Evolutionary conservation across 2,888 invertebrate genomes (phyloP).

Genomic region (Smittia sp.): DNA sequence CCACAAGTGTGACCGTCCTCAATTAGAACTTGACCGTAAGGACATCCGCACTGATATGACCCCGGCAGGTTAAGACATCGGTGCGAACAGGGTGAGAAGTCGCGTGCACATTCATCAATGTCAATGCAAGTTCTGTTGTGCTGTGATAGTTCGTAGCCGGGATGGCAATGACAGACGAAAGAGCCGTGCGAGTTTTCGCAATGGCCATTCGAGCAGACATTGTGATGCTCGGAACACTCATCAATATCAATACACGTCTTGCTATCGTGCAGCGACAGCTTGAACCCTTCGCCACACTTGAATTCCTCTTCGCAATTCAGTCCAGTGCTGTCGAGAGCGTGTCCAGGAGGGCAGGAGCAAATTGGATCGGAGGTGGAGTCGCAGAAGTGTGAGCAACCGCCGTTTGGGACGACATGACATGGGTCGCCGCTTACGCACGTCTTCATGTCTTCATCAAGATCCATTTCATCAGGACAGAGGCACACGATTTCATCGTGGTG

Average conservation of each 20-base stretch:
- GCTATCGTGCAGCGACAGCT: conserved; percentile 50
- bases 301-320: conserved; percentile 42
- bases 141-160: conserved; percentile 51
- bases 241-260: conserved; percentile 56
- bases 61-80: conserved; percentile 52
- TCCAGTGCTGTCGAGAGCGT: conserved; percentile 39
- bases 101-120: conserved; percentile 57
- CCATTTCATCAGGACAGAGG: conserved; percentile 51
- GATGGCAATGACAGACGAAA: conserved; percentile 56
- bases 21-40: conserved; percentile 46
- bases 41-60: conserved; percentile 49
- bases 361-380: conserved; percentile 45
- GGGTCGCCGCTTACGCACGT: conserved; percentile 55
- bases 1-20: conserved; percentile 48
- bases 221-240: conserved; percentile 56
- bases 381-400: conserved; percentile 64
- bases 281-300: conserved; percentile 43
- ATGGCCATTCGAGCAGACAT: conserved; percentile 51
- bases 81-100: conserved; percentile 54
- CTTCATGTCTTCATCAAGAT: conserved; percentile 52
- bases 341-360: conserved; percentile 51
- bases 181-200: conserved; percentile 56
- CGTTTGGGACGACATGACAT: conserved; percentile 57
- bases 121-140: conserved; percentile 48
- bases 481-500: conserved; percentile 47